Evolutionary conservation across 2,797 vertebrate genomes (phyloP), one percentile per base, ranked within the genome.

Genomic region (Galagoides demidoff): DNA sequence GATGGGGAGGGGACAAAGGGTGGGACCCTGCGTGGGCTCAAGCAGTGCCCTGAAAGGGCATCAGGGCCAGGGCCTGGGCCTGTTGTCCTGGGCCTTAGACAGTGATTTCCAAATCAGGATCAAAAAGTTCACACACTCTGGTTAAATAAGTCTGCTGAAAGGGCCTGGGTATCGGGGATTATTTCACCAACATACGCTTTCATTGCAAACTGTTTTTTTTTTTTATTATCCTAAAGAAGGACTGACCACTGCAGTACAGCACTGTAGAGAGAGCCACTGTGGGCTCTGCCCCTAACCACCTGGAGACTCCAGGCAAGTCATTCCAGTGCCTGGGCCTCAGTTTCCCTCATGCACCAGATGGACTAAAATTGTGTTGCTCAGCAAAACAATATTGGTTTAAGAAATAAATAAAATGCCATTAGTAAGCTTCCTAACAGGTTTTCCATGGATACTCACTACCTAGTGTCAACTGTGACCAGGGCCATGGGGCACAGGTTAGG

Each of bases 11-110:
- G 22, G 14, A n/a, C 13, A 17, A 6, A 20, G 27, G 5, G 12
- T 45, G 77, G 52, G 31, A 12, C n/a, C 19, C 59, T 43, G 27
- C 37, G 22, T 31, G 12, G 39, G 45, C 9, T n/a, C 74, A 11
- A 27, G 19, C 3, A 0, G 13, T 0, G 12, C 19, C 1, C 1
- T 39, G 23, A 39, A 29, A 39, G 11, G 27, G 29, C 52, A 1
- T 20, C 52, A 61, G 25, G 22, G 29, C 13, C 4, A 2, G 12
- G 9, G 49, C 49, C 49, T 16, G 49, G 49, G 49, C 49, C 49
- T 49, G 13, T 55, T 31, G 20, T 14, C 63, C 37, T 45, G 61
- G 73, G 11, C 39, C 57, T 16, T 34, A 20, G 64, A 90, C 0
- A 6, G 39, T 37, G 64, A 49, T 25, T 45, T 71, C 39, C 55